phyloP scores from a whole-genome alignment of 1,140 invertebrate species.

The Heliothis virescens region DNA sequence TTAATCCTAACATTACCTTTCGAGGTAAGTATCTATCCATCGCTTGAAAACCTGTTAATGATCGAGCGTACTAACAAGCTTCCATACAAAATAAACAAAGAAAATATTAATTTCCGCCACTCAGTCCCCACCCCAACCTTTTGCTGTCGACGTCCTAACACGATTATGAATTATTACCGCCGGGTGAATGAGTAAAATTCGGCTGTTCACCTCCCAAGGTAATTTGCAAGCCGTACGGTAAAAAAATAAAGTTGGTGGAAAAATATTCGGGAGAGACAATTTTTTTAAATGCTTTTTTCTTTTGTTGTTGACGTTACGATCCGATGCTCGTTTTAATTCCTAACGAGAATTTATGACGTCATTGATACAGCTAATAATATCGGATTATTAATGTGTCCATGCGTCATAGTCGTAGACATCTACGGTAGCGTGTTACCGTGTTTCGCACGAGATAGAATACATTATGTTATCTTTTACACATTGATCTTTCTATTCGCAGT shows the following conservation, averaged over 20 bases:
- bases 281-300: neutral
- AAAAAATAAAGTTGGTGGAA: slow-evolving; percentile 38
- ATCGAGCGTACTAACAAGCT: neutral
- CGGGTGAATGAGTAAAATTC: slow-evolving; percentile 52
- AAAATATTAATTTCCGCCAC: slow-evolving; percentile 33
- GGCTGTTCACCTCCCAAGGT: slow-evolving; percentile 46
- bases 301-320: neutral
- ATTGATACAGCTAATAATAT: slow-evolving; percentile 9
- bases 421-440: neutral
- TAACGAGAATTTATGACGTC: slow-evolving; percentile 3
- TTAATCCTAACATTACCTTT: neutral
- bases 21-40: neutral
- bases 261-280: slow-evolving; percentile 11
- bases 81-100: slow-evolving; percentile 24
- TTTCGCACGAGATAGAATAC: neutral
- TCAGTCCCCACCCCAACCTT: slow-evolving; percentile 49
- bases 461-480: neutral
- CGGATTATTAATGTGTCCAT: slow-evolving; percentile 13
- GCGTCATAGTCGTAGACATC: neutral
- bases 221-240: slow-evolving; percentile 47
- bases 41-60: neutral
- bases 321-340: neutral
- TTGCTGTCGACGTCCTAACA: slow-evolving; percentile 54
- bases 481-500: neutral
- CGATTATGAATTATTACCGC: slow-evolving; percentile 55